These are phyloP conservation scores for Pyralis farinalis DNA, from an alignment of 2,888 invertebrate species.

Conservation along the genomic window DNA sequence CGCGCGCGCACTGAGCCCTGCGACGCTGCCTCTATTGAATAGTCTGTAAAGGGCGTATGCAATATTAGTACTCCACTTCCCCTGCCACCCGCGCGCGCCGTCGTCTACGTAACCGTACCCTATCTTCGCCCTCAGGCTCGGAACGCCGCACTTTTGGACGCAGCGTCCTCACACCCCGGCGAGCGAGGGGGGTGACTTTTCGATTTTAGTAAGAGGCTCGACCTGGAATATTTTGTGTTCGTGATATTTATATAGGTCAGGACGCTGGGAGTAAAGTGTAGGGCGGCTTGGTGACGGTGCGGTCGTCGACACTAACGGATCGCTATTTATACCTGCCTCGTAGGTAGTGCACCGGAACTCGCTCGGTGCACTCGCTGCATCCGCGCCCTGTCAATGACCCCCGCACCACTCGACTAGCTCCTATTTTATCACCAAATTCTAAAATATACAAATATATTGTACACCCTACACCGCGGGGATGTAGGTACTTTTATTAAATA, in stretches of 20 bases:
- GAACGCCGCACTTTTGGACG: conserved; percentile 23
- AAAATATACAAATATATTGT: neutral
- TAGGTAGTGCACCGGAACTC: conserved; percentile 78
- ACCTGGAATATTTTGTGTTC: conserved; percentile 34
- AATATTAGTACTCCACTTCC: conserved; percentile 54
- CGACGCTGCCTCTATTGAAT: conserved; percentile 55
- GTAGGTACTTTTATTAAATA: too few species aligned
- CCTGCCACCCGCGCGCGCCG: conserved; percentile 48
- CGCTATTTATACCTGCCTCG: conserved; percentile 79
- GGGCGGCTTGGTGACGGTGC: conserved; percentile 54
- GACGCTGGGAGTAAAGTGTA: conserved; percentile 43
- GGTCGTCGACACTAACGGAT: conserved; percentile 80
- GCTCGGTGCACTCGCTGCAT: conserved; percentile 76
- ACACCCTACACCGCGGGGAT: too few species aligned
- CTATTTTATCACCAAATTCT: conserved; percentile 11
- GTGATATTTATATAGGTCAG: conserved; percentile 51
- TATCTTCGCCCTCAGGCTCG: conserved; percentile 33
- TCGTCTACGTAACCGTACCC: conserved; percentile 20
- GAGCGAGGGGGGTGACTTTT: conserved; percentile 31
- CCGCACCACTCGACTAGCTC: conserved; percentile 30
- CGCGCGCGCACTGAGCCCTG: conserved; percentile 58
- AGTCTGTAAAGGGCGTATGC: conserved; percentile 62
- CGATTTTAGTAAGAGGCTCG: conserved; percentile 24
- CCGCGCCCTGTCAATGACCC: conserved; percentile 77
- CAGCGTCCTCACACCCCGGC: conserved; percentile 32